These are phyloP conservation scores for Lethrus apterus DNA, from an alignment of 1,140 invertebrate species.

Conservation along the genomic window DNA sequence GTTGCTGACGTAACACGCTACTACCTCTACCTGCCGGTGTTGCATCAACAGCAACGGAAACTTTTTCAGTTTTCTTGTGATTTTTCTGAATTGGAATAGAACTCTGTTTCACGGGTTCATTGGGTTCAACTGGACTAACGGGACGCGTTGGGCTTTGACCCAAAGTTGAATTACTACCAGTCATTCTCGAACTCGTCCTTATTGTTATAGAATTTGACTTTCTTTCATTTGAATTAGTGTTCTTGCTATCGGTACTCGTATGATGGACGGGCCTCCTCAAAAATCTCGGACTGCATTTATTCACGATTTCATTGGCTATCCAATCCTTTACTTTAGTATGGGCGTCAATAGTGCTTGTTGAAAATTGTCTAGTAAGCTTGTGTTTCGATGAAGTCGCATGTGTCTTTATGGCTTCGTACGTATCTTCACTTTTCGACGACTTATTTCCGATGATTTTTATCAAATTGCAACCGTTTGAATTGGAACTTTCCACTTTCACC, in stretches of 20 bases:
- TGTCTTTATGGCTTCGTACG: conserved; percentile 49
- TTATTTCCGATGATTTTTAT: conserved; percentile 49
- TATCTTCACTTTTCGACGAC: conserved; percentile 46
- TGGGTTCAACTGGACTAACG: conserved; percentile 41
- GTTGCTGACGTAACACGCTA: conserved; percentile 64
- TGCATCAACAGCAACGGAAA: conserved; percentile 67
- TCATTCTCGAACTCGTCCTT: conserved; percentile 15
- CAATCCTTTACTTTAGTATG: conserved; percentile 78
- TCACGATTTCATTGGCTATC: conserved; percentile 69
- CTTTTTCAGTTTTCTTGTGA: conserved; percentile 52
- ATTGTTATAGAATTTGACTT: conserved; percentile 11
- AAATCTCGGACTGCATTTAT: conserved; percentile 60
- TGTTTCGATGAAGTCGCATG: conserved; percentile 54
- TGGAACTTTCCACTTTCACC: conserved; percentile 11
- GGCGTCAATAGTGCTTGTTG: conserved; percentile 71
- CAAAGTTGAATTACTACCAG: conserved; percentile 44
- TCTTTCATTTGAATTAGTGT: conserved; percentile 18
- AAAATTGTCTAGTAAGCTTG: conserved; percentile 61
- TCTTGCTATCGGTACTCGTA: conserved; percentile 4
- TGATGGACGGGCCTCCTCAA: conserved; percentile 45
- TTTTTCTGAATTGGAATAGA: conserved; percentile 25
- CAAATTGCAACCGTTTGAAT: conserved; percentile 44
- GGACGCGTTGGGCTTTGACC: conserved; percentile 42
- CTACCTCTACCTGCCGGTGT: conserved; percentile 61
- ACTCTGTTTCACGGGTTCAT: conserved; percentile 22